Conservation (phyloP, 2,888 invertebrate genomes). For the Steinernema hermaphroditum region DNA sequence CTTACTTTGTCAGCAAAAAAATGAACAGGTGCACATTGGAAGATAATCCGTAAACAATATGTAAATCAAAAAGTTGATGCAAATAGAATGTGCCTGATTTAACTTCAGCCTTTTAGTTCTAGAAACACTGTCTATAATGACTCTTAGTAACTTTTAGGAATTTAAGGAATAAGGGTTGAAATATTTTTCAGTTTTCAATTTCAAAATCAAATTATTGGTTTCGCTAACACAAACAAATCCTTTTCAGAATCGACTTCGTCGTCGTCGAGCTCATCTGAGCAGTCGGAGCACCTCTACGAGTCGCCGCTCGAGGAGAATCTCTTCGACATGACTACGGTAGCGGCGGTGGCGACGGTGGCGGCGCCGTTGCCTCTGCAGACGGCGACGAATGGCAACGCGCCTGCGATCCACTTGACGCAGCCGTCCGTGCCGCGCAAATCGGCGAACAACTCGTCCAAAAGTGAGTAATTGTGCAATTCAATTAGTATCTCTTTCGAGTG, state of each 20-base stretch:
- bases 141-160: too few species aligned
- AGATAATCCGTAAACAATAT: too few species aligned
- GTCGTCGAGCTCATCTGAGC: not conserved
- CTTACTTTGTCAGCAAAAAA: not conserved
- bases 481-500: slow-evolving; percentile 25
- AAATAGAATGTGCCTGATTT: too few species aligned
- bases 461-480: not conserved
- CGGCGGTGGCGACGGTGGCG: too few species aligned
- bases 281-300: not conserved
- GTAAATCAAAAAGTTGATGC: too few species aligned
- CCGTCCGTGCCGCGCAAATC: not conserved
- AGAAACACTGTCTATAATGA: too few species aligned
- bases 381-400: not conserved
- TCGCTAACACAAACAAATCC: too few species aligned
- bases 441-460: slow-evolving; percentile 7
- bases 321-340: slow-evolving; percentile 15
- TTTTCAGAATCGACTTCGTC: slow-evolving; percentile 4
- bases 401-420: slow-evolving; percentile 22
- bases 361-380: not conserved
- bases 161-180: too few species aligned
- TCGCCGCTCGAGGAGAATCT: not conserved
- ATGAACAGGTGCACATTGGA: not conserved
- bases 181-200: too few species aligned
- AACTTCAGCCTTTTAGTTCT: too few species aligned
- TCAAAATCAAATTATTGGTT: too few species aligned